Evolutionary conservation across 2,888 invertebrate genomes (phyloP).

Genomic region (Dermolepida albohirtum): DNA sequence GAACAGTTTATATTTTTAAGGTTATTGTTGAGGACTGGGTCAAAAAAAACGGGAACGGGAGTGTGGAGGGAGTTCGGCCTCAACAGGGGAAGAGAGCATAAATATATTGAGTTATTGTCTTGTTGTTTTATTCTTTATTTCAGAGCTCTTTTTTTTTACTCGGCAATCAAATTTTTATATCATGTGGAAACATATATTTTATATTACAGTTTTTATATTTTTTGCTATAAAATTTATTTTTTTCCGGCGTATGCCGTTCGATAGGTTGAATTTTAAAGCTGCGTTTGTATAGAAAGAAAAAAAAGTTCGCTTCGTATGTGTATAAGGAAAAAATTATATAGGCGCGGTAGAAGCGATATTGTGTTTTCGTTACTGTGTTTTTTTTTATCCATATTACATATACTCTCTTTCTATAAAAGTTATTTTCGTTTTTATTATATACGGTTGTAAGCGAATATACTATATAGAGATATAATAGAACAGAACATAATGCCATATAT

Average conservation of each 20-base stretch:
- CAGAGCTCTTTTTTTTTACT: slow-evolving; percentile 33
- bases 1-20: slow-evolving; percentile 30
- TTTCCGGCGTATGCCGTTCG: slow-evolving; percentile 14
- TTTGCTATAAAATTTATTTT: slow-evolving; percentile 40
- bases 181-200: slow-evolving; percentile 40
- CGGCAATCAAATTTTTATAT: slow-evolving; percentile 41
- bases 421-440: no score
- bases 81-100: slow-evolving; percentile 10
- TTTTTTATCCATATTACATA: no score
- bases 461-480: no score
- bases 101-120: slow-evolving; percentile 34
- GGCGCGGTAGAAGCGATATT: slow-evolving; percentile 17
- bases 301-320: neutral
- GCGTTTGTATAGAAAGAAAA: neutral
- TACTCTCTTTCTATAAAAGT: no score
- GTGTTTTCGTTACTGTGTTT: slow-evolving; percentile 10
- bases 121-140: slow-evolving; percentile 36
- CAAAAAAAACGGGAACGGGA: neutral
- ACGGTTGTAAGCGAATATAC: no score
- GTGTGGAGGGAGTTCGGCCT: neutral
- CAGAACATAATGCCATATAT: no score
- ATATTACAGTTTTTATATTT: slow-evolving; percentile 41
- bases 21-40: slow-evolving; percentile 20
- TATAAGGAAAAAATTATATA: slow-evolving; percentile 28
- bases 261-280: slow-evolving; percentile 15